phyloP scores from a whole-genome alignment of 2,888 invertebrate species.

The Asteroscopus sphinx region DNA sequence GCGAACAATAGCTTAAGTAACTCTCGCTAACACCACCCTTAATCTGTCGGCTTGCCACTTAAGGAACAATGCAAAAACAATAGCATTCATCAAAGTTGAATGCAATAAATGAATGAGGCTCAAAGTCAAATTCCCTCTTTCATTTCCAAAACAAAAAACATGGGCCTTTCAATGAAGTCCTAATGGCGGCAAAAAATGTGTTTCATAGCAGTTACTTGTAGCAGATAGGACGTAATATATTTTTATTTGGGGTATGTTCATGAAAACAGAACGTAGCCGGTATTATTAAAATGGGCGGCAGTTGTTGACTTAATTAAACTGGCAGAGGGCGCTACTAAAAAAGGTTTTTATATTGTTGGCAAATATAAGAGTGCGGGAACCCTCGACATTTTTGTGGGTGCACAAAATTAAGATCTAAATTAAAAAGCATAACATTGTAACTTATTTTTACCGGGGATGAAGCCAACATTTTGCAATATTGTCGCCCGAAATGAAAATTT shows the following conservation, averaged over 20 bases:
- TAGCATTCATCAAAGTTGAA: constrained; percentile 20
- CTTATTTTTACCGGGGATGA: constrained; percentile 39
- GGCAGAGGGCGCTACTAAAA: constrained; percentile 63
- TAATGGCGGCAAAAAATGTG: constrained; percentile 27
- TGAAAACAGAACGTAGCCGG: constrained; percentile 48
- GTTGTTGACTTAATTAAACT: constrained; percentile 73
- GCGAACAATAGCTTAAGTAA: too few relatives aligned
- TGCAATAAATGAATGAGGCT: constrained; percentile 15
- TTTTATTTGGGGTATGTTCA: constrained; percentile 24
- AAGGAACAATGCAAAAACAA: constrained; percentile 11
- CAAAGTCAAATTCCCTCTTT: constrained; percentile 12
- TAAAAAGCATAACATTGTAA: constrained; percentile 58
- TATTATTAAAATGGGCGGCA: constrained; percentile 61
- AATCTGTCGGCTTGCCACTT: constrained; percentile 1
- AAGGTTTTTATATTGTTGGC: constrained; percentile 62
- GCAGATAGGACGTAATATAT: constrained; percentile 18
- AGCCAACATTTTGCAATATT: constrained; percentile 43
- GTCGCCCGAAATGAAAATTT: constrained; percentile 49
- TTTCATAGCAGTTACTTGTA: constrained; percentile 1
- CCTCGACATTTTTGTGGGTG: constrained; percentile 54
- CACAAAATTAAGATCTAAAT: constrained; percentile 64
- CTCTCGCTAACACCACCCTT: constrained; percentile 2
- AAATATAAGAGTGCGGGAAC: constrained; percentile 55
- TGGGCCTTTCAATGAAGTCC: constrained; percentile 12
- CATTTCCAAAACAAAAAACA: constrained; percentile 29